Evolutionary conservation across 2,113 vertebrate genomes (phyloP).

Genomic region (Halichoeres trimaculatus): DNA sequence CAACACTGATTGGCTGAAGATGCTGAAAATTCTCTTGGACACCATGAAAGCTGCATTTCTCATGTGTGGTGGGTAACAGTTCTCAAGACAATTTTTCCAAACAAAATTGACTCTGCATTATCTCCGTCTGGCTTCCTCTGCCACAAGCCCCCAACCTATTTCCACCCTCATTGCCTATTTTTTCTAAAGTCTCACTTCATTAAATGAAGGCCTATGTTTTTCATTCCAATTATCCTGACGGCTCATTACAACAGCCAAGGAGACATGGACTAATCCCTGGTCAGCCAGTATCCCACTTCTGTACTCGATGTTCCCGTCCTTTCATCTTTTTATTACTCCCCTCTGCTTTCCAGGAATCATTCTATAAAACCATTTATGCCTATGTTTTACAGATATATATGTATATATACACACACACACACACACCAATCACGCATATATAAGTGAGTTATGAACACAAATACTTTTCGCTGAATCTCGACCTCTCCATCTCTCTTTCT

Average conservation of each 20-base stretch:
- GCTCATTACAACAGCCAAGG: constrained; percentile 74
- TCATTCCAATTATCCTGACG: constrained; percentile 79
- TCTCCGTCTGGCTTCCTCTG: constrained; percentile 24
- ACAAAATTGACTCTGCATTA: constrained; percentile 39
- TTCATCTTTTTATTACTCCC: constrained; percentile 39
- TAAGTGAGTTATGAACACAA: constrained; percentile 22
- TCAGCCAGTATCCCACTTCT: constrained; percentile 48
- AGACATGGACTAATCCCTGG: constrained; percentile 65
- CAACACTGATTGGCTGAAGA: constrained; percentile 40
- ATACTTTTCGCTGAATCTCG: constrained; percentile 28
- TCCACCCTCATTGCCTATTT: constrained; percentile 45
- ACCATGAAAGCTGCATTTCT: constrained; percentile 15
- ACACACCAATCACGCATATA: not conserved
- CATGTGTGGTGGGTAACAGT: constrained; percentile 16
- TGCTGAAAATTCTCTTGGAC: constrained; percentile 28
- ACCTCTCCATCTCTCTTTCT: constrained; percentile 19
- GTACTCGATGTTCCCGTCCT: constrained; percentile 15
- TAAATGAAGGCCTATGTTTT: constrained; percentile 70
- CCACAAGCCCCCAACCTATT: constrained; percentile 28
- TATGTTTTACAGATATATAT: constrained; percentile 10
- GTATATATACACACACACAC: not conserved
- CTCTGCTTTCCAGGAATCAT: constrained; percentile 29
- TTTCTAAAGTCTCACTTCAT: constrained; percentile 69
- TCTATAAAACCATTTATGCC: constrained; percentile 11
- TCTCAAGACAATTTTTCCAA: constrained; percentile 10